Base-by-base conservation (phyloP, 2,113 vertebrate genomes). In the Malurus alboscapulatus region DNA sequence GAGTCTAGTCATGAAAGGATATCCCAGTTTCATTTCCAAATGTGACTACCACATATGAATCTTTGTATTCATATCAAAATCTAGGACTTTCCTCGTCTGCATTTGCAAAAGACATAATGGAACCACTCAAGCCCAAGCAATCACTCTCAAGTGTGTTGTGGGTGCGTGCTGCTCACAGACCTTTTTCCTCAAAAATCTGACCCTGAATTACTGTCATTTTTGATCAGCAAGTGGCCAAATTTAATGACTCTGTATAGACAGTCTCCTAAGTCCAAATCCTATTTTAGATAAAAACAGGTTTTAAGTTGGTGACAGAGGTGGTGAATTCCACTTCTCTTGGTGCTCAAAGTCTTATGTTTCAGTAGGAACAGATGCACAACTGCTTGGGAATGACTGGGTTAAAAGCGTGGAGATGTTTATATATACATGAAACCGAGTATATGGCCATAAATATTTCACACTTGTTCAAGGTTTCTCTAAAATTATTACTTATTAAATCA, bases 111-210 rank as follows among this genome's bases (percentile, higher is more conserved):
- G 27, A 57, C 20, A 42, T 0, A 51, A 47, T 17, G 32, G 40
- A 75, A 36, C 34, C 12, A 9, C 62, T 67, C 3, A 6, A 84
- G 16, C 48, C 11, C 29, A 54, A 90, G 25, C 16, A 74, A 8
- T 14, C 0, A 0, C 9, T 61, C 29, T n/a, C 19, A 74, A 51
- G 4, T 10, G 1, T 38, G 13, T 53, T 45, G 16, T 45, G n/a
- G 38, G 38, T 8, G 2, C 30, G 40, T 29, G 38, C 29, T 75
- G 54, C 17, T 79, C 36, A 32, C 8, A 45, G 18, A 34, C 30
- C 26, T 78, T 55, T 25, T 77, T 22, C 45, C 34, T 66, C 16
- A 71, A 66, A 86, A 66, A 55, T 30, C 17, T 40, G 48, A 45
- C 29, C 19, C 42, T 38, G 38, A 91, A 58, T 83, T 42, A 68